These are phyloP conservation scores for Tychaedon coryphoeus DNA, from an alignment of 2,113 vertebrate genomes.

Conservation along the genomic window DNA sequence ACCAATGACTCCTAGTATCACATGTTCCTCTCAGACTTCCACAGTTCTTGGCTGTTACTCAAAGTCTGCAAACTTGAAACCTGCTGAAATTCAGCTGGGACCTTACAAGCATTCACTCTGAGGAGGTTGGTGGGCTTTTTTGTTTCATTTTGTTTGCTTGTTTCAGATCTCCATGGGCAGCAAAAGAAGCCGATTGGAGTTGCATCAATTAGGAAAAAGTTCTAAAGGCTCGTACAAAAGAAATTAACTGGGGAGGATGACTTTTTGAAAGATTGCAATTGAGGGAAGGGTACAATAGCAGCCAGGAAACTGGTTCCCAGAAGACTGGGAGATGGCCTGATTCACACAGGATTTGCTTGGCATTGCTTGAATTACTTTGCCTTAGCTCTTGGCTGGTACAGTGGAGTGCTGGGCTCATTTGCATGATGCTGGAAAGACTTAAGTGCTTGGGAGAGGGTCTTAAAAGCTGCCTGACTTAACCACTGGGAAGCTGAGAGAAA, in stretches of 20 bases:
- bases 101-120: background rate
- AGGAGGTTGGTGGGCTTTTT: background rate
- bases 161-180: background rate
- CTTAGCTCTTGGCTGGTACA: background rate
- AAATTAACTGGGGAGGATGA: background rate
- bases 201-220: background rate
- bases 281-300: background rate
- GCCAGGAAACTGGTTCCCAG: slow-evolving; percentile 8
- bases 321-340: background rate
- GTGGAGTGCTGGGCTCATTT: background rate
- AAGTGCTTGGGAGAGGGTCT: slow-evolving; percentile 13
- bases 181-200: background rate
- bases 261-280: background rate
- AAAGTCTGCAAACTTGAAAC: background rate
- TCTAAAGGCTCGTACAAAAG: background rate
- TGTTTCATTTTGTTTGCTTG: background rate
- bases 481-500: background rate
- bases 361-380: slow-evolving; percentile 5
- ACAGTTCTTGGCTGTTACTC: background rate
- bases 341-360: slow-evolving; percentile 6
- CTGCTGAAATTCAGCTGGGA: background rate
- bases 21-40: background rate
- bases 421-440: background rate
- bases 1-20: background rate
- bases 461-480: slow-evolving; percentile 16